Evolutionary conservation across 2,888 invertebrate species (phyloP), one percentile per base, ranked within the genome.

Genomic region (Minunthozetes semirufus): DNA sequence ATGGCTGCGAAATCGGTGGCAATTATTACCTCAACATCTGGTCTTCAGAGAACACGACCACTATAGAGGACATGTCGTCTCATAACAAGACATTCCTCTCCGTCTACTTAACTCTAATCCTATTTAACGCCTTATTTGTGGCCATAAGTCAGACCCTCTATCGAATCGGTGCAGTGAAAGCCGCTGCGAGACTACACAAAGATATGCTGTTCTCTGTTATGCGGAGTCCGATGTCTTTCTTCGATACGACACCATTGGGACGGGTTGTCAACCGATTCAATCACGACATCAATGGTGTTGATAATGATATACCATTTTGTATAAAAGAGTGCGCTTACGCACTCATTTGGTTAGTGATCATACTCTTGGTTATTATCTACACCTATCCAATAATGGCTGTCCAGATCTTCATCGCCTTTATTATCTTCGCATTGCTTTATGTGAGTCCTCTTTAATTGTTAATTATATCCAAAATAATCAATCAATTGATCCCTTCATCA

Each of bases 231-330:
- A 84, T 87, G 85, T 87, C 87, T 81, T 91, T 90, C 86, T 91
- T 89, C 86, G 90, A 91, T 85, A 88, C 89, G 80, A 88, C 88
- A 78, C 89, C 89, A 13, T 80, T 86, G 77, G 89, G 89, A 81
- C 85, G 89, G 80, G 85, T 90, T 79, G 84, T 90, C 73, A 88
- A 88, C 83, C 86, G 88, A 79, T 88, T 89, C 82, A 87, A 88
- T 80, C 88, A 87, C 84, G 89, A 90, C 83, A 84, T 88, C 80
- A 87, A 87, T 80, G 86, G 86, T 79, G 81, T 89, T 80, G 89
- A 89, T 83, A 86, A 86, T 80, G 85, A 86, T 78, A 83, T 89
- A 78, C 88, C 88, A 72, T 87, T 87, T 86, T 89, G 25, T 72
- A 5, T 29, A 29, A n/a, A 5, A 2, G 63, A 38, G 8, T 25